Conservation (phyloP, 2,113 vertebrate genomes). For the Puntigrus tetrazona region DNA sequence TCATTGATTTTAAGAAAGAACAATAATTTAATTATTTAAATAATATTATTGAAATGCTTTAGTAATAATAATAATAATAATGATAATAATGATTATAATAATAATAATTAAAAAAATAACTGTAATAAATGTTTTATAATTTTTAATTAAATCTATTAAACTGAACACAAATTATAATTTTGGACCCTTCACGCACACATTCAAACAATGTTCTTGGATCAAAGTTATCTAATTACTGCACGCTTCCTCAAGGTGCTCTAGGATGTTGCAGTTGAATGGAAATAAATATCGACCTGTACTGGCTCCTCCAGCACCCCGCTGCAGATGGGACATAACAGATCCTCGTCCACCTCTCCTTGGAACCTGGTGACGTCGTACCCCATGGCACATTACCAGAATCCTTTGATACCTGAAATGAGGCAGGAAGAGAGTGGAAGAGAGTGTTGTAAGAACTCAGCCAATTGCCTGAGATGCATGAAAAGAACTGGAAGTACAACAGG, state of each 20-base stretch:
- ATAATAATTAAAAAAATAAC: no score
- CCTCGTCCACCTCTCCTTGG: conserved; percentile 98
- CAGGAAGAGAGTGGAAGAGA: background rate
- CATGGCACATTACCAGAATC: conserved; percentile 92
- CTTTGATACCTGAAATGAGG: conserved; percentile 61
- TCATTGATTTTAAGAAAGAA: no score
- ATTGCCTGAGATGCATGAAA: background rate
- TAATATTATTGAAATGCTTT: no score
- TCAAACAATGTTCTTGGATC: background rate
- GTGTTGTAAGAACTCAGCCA: background rate
- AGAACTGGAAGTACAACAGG: background rate
- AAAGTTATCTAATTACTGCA: background rate
- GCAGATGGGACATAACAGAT: conserved; percentile 97
- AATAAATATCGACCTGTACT: conserved; percentile 81
- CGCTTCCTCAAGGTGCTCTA: background rate
- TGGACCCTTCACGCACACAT: background rate
- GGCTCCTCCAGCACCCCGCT: conserved; percentile 98
- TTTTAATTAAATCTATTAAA: background rate
- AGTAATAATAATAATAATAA: no score
- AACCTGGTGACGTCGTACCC: conserved; percentile 98
- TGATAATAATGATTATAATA: no score
- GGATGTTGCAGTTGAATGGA: background rate
- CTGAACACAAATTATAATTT: background rate
- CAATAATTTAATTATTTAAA: no score
- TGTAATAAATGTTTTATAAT: background rate